Evolutionary conservation across 2,888 invertebrate species (phyloP), one percentile per base, ranked within the genome.

Genomic region (Norana najaformis): DNA sequence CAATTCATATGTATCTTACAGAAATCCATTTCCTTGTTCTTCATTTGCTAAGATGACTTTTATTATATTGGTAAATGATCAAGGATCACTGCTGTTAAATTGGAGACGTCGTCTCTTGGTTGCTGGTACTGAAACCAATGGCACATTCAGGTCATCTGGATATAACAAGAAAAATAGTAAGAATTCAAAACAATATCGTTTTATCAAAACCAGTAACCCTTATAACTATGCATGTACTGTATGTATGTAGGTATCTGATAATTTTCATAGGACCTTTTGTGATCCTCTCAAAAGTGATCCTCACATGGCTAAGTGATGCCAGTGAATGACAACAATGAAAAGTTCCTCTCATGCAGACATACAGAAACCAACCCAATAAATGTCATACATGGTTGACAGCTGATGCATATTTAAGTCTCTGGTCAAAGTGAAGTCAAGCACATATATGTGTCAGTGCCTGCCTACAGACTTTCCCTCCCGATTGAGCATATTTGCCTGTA

Each of bases 41-140:
- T 16, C 69, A 69, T 69, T 69, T n/a, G 69, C 69, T 69, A n/a
- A n/a, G 6, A n/a, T n/a, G n/a, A 23, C 23, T 23, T 30, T 69
- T 8, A 69, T n/a, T 69, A 6, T 8, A 69, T n/a, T n/a, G 69
- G 69, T 69, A 69, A 69, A 69, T 69, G 69, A 69, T 69, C n/a
- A 69, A 69, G n/a, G 41, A 47, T 47, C 47, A 23, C 47, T 47
- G 47, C 47, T 47, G 47, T 47, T 6, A 47, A 69, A 30, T 13
- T 30, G 69, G n/a, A 69, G 69, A 69, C n/a, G n/a, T 30, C 69
- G n/a, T 69, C n/a, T 69, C 69, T n/a, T 69, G 69, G 69, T 13
- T n/a, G 30, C 69, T 69, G 69, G 69, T n/a, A 69, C n/a, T n/a
- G n/a, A 69, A 69, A 69, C n/a, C 69, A 69, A n/a, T 69, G 69